Evolutionary conservation across 2,797 vertebrate species (phyloP).

Genomic region (Pipistrellus pygmaeus): DNA sequence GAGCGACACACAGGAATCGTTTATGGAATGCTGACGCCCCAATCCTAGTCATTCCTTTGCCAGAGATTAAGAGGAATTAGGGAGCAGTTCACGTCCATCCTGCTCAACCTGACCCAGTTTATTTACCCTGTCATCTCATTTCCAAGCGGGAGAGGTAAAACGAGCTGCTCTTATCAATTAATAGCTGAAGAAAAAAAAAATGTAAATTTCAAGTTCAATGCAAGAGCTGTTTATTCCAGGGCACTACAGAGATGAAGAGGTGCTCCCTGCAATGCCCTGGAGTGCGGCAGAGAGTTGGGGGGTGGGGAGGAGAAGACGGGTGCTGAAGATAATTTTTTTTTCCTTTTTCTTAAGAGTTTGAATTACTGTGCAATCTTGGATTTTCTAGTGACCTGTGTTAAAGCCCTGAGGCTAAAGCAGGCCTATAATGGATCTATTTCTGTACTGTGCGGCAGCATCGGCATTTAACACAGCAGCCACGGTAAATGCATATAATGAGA

Average conservation of each 20-base stretch:
- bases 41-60: slow-evolving; percentile 68
- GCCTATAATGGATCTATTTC: slow-evolving; percentile 83
- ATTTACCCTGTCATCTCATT: slow-evolving; percentile 79
- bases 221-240: slow-evolving; percentile 72
- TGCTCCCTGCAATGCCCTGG: neutral
- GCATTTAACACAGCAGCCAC: slow-evolving; percentile 74
- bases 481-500: slow-evolving; percentile 67
- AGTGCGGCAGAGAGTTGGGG: accelerated
- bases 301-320: neutral
- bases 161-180: slow-evolving; percentile 83
- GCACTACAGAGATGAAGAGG: slow-evolving; percentile 61
- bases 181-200: slow-evolving; percentile 75
- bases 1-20: neutral
- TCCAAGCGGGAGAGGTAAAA: slow-evolving; percentile 74
- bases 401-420: slow-evolving; percentile 77
- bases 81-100: slow-evolving; percentile 69
- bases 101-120: slow-evolving; percentile 79
- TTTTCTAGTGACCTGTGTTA: slow-evolving; percentile 79
- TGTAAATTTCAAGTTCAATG: slow-evolving; percentile 73
- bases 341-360: slow-evolving; percentile 63
- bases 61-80: slow-evolving; percentile 73
- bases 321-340: neutral
- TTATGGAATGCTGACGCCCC: slow-evolving; percentile 53
- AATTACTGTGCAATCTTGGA: slow-evolving; percentile 71
- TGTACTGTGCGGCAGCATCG: slow-evolving; percentile 77